Conservation (phyloP, 2,888 invertebrate species). For the Megalurothrips usitatus region DNA sequence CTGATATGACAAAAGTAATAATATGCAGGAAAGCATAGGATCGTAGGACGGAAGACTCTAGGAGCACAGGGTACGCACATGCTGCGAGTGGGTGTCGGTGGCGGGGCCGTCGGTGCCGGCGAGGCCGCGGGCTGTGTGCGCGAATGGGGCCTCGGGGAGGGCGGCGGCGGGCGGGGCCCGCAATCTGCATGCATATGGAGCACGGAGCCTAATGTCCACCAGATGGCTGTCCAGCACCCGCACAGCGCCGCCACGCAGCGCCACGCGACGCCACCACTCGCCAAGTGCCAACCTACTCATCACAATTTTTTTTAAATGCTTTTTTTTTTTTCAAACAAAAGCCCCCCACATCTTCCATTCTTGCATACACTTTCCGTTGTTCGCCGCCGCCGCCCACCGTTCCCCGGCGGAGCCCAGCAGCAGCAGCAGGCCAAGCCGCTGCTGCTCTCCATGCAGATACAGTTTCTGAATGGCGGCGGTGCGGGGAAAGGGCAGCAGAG, state of each 20-base stretch:
- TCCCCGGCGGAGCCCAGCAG: no score
- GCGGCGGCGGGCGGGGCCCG: background rate
- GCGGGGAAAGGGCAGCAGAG: no score
- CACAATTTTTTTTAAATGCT: background rate
- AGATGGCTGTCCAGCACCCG: background rate
- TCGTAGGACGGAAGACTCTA: no score
- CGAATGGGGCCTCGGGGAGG: background rate
- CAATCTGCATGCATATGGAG: conserved; percentile 24
- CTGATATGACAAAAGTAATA: no score
- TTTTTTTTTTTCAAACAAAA: no score
- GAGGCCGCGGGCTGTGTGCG: background rate
- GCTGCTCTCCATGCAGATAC: no score
- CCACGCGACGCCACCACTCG: background rate
- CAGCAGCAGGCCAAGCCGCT: no score
- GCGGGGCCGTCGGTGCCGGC: background rate
- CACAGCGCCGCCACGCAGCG: background rate
- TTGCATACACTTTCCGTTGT: background rate
- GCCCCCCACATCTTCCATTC: no score
- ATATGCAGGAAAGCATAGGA: no score
- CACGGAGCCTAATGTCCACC: conserved; percentile 10
- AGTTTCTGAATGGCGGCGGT: no score
- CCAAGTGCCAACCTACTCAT: conserved; percentile 3
- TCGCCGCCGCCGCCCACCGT: background rate
- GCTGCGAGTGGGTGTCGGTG: no score
- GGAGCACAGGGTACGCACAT: no score